Conservation (phyloP, 23 tunicate species). For the Aplidium turbinatum region DNA sequence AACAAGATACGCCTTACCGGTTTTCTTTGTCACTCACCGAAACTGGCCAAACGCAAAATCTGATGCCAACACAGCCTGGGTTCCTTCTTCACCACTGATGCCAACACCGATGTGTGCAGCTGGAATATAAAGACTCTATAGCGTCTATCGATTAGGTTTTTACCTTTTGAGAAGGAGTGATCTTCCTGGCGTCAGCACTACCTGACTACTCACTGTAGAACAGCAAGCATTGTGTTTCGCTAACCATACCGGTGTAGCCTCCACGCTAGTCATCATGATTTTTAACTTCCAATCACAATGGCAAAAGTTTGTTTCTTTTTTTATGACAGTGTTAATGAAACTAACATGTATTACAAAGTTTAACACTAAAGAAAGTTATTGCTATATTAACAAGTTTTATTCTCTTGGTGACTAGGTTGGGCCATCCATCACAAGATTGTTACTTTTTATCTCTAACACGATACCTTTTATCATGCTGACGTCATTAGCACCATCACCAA, state of each 20-base stretch:
- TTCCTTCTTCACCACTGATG: conserved; percentile 99
- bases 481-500: conserved; percentile 99
- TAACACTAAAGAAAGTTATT: background rate
- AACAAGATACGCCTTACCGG: too few species aligned
- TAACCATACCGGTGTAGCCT: too few species aligned
- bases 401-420: too few species aligned
- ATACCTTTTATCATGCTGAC: conserved; percentile 99
- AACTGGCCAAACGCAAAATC: conserved; percentile 97
- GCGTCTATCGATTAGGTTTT: background rate
- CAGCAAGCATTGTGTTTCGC: too few species aligned
- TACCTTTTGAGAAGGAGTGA: background rate
- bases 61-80: conserved; percentile 95
- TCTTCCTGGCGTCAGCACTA: too few species aligned
- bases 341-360: too few species aligned
- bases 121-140: conserved; percentile 20
- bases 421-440: too few species aligned
- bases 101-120: conserved; percentile 99
- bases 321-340: too few species aligned
- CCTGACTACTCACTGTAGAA: too few species aligned
- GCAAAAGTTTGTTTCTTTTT: too few species aligned
- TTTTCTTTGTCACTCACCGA: conserved; percentile 62
- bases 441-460: too few species aligned
- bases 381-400: background rate
- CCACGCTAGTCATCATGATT: background rate
- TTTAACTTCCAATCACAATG: background rate